Percentiles rank a stretch among this genome's conserved stretches.
phyloP scores from a whole-genome alignment of 2,113 vertebrate genomes.

The Bos taurus region ARS-UCD2.0 NC_037329.1:102395501-102396000 shows the following conservation, averaged over 20 bases:
- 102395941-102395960: slow-evolving; percentile 52
- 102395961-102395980: slow-evolving; percentile 53
- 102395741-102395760: background rate
- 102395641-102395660: slow-evolving; percentile 7
- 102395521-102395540: background rate
- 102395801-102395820: background rate
- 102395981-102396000: slow-evolving; percentile 49
- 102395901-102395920: slow-evolving; percentile 50
- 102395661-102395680: background rate
- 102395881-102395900: slow-evolving; percentile 30
- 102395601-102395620: background rate
- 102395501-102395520: background rate
- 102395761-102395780: slow-evolving; percentile 5
- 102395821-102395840: background rate
- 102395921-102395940: slow-evolving; percentile 62
- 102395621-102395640: slow-evolving; percentile 20
- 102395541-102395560: background rate
- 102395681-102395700: background rate
- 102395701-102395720: background rate
- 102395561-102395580: background rate
- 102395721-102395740: background rate
- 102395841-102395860: slow-evolving; percentile 36
- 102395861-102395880: background rate
- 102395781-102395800: background rate
- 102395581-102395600: background rate